phyloP scores from a whole-genome alignment of 1,140 invertebrate genomes.

The Andrena cerasifolii region DNA sequence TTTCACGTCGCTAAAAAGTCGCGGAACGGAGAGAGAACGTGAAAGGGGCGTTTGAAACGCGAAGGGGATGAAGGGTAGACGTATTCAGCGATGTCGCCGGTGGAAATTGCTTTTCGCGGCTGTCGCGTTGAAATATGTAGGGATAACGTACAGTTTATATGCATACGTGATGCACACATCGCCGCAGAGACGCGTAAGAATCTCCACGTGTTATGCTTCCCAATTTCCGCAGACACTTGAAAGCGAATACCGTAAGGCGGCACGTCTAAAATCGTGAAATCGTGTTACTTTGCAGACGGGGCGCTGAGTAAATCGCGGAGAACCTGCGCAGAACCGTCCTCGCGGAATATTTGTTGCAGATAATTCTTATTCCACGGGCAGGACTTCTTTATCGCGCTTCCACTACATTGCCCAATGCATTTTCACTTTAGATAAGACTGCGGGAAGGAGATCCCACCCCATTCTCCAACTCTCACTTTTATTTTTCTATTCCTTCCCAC shows the following conservation, averaged over 20 bases:
- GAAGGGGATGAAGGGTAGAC: conserved; percentile 42
- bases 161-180: conserved; percentile 18
- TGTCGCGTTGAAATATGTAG: conserved; percentile 16
- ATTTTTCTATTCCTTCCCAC: too few species aligned
- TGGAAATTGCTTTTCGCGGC: conserved; percentile 54
- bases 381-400: conserved; percentile 9
- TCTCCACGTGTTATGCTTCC: not conserved
- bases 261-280: not conserved
- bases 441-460: not conserved
- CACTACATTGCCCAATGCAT: conserved; percentile 5
- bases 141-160: conserved; percentile 14
- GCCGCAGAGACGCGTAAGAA: not conserved
- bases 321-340: not conserved
- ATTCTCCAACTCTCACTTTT: not conserved
- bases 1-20: not conserved
- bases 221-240: conserved; percentile 8
- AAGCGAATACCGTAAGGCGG: not conserved
- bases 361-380: not conserved
- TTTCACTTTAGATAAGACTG: not conserved
- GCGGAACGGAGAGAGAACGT: too few species aligned
- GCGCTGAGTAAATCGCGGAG: not conserved
- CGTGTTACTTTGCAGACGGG: not conserved
- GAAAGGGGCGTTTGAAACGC: not conserved
- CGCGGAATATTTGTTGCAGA: not conserved
- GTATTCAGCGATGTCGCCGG: conserved; percentile 48